Evolutionary conservation across 2,797 vertebrate species (phyloP), one percentile per base, ranked within the genome.

Genomic region (Poecilia wingei): DNA sequence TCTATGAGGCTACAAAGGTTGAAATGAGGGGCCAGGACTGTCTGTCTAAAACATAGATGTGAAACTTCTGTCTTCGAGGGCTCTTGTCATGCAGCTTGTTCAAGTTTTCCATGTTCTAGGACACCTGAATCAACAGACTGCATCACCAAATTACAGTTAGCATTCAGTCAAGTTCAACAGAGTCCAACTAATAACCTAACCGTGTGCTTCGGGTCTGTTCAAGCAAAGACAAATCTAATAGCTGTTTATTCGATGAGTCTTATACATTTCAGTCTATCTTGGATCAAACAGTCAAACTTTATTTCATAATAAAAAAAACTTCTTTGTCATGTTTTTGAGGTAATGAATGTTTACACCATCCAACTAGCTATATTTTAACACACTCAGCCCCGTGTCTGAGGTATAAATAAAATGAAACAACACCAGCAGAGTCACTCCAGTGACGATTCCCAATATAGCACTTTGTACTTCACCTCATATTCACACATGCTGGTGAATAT

Each of bases 381-480:
- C 33, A 36, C 33, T 39, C 33, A 39, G 3, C 0, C 31, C 6
- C 39, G 47, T 39, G 47, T 39, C 8, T 66, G 8, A 22, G 59
- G 18, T 66, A 66, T 66, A 66, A 22, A 66, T 36, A 66, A 36
- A 36, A 49, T 36, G 31, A 53, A 31, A 51, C 20, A 49, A 64
- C 9, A 2, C n/a, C 22, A 25, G n/a, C 77, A 64, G 18, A 47
- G 64, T 74, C 46, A 53, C 46, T 28, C 16, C 7, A 66, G 57
- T 78, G n/a, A 73, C 20, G 45, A 64, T 18, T 64, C 25, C 45
- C 25, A 66, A 43, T 68, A 68, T 74, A 74, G 14, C 51, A 66
- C 46, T 57, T 74, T 72, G n/a, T 49, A 68, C 47, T 74, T 74
- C 36, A 74, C 25, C 61, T 36, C 57, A 66, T 45, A 64, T 66